Evolutionary conservation across 1,140 invertebrate genomes (phyloP), one percentile per base, ranked within the genome.

Genomic region (Tetramorium alpestre): DNA sequence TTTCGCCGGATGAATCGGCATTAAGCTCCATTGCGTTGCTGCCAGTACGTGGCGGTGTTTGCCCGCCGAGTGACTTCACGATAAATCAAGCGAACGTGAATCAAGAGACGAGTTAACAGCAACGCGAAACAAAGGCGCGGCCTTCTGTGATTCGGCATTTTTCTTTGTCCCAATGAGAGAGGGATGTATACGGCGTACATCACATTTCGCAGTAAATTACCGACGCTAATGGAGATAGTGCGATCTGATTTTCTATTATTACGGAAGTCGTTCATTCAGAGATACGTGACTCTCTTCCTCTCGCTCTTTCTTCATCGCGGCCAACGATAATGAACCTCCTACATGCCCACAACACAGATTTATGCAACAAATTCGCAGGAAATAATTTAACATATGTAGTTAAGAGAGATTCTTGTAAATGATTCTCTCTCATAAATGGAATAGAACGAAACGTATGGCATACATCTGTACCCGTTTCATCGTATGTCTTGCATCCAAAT

Each of bases 1-100:
- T 90, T 90, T 85, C 88, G 47, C 75, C 78, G 88, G 85, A 90
- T 90, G 89, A 90, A 90, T 90, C 49, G 88, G 89, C 89, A 89
- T 89, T 80, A 89, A 87, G 33, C 54, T 3, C 51, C 62, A 78
- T 85, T 64, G 81, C 75, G 85, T 56, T 47, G 64, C 73, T 65
- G n/a, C 65, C 41, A 65, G 18, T 22, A 16, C 49, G 49, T 10
- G 47, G 3, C 58, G 44, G 77, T 85, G 77, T 64, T 86, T 70
- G 77, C 62, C 33, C 60, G 41, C 28, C 10, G 62, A 73, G 67
- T 90, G 89, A 90, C 89, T 87, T 64, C 47, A 77, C 88, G 69
- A 65, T 72, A 77, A 75, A 67, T 72, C 86, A 67, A 77, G 28
- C 41, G 73, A 60, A 28, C 49, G 82, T 64, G 87, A 89, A 90